phyloP scores from a whole-genome alignment of 2,888 invertebrate species.

The Drosophila testacea region DNA sequence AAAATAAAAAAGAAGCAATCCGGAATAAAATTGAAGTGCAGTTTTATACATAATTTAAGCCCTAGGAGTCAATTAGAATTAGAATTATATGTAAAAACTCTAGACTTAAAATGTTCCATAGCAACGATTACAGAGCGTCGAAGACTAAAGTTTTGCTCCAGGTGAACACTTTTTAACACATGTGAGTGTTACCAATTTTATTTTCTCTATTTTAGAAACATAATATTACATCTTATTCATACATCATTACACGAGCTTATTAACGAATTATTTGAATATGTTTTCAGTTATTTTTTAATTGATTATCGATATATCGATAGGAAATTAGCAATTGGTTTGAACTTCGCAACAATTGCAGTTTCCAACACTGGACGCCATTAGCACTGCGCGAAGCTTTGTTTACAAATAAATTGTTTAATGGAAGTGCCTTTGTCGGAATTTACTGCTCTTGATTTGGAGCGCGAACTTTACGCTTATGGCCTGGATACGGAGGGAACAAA shows the following conservation, averaged over 20 bases:
- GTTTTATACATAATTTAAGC: too few species aligned
- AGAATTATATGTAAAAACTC: too few species aligned
- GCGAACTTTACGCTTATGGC: constrained; percentile 34
- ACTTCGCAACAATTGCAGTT: constrained; percentile 1
- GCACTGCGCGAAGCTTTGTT: constrained; percentile 32
- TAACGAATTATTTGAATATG: background rate
- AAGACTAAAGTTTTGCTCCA: too few species aligned
- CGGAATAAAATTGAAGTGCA: too few species aligned
- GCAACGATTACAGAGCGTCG: too few species aligned
- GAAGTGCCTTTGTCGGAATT: constrained; percentile 46
- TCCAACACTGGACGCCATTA: background rate
- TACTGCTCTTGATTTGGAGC: constrained; percentile 43
- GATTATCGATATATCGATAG: constrained; percentile 43
- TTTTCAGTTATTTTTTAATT: background rate
- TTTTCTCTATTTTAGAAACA: too few species aligned
- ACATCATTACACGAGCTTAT: background rate
- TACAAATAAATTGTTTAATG: constrained; percentile 39
- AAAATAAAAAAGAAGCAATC: too few species aligned
- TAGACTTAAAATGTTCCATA: too few species aligned
- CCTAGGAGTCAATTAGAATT: too few species aligned
- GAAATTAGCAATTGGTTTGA: constrained; percentile 3
- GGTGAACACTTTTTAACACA: too few species aligned
- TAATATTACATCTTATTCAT: background rate
- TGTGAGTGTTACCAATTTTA: too few species aligned
- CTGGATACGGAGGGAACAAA: constrained; percentile 30